Percentiles rank a stretch among this genome's conserved stretches.
Conservation (phyloP, 1,140 invertebrate species). For the Dufourea novaeangliae region DNA sequence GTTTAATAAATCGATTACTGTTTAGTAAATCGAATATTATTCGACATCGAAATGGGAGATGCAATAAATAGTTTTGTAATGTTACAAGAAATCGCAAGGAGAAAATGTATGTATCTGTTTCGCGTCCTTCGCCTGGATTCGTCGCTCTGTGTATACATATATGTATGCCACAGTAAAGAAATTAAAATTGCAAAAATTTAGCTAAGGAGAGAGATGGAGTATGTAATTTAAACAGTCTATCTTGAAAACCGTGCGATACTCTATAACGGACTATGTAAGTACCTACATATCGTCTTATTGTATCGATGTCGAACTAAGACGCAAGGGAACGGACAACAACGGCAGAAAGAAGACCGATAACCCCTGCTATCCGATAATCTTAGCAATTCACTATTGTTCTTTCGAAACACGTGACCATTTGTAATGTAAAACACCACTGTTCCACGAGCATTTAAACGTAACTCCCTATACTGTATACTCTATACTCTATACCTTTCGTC, state of each 20-base stretch:
- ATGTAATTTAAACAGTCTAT: not conserved
- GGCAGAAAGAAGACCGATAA: slow-evolving; percentile 53
- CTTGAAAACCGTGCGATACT: not conserved
- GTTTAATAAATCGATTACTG: too few species aligned
- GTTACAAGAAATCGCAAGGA: too few species aligned
- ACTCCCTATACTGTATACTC: not conserved
- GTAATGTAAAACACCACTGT: not conserved
- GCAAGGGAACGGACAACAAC: slow-evolving; percentile 10
- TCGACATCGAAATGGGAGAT: not conserved
- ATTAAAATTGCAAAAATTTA: not conserved
- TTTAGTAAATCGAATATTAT: too few species aligned
- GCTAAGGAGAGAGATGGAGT: too few species aligned
- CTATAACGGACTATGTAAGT: not conserved
- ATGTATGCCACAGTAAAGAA: not conserved
- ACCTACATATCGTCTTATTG: too few species aligned
- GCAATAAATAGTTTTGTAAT: not conserved
- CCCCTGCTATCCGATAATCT: slow-evolving; percentile 57
- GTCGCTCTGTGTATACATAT: too few species aligned
- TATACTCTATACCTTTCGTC: not conserved
- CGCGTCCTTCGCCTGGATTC: too few species aligned
- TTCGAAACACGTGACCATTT: slow-evolving; percentile 21
- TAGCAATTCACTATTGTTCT: slow-evolving; percentile 49
- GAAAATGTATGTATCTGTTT: too few species aligned
- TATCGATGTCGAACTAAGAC: not conserved
- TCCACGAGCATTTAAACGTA: not conserved